Percentiles rank a stretch among this genome's conserved stretches.
phyloP scores from a whole-genome alignment of 2,797 vertebrate genomes.

The Alca torda region DNA sequence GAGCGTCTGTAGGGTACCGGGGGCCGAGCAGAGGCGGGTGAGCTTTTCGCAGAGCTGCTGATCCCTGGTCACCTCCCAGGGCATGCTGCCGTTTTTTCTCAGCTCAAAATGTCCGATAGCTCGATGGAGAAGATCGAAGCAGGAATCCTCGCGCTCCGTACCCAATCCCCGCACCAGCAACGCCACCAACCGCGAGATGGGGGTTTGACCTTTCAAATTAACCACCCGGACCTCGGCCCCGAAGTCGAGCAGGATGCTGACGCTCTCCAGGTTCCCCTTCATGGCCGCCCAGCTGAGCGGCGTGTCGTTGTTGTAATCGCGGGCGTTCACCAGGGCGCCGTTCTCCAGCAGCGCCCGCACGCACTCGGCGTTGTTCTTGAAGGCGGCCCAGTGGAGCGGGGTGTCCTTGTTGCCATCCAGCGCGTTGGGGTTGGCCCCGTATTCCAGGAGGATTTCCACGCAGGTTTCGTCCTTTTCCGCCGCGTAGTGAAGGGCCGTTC shows the following conservation, averaged over 20 bases:
- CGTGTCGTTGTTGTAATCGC: slow-evolving; percentile 94
- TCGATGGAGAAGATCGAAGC: slow-evolving; percentile 89
- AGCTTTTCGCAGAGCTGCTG: slow-evolving; percentile 89
- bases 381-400: slow-evolving; percentile 96
- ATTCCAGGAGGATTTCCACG: slow-evolving; percentile 93
- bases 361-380: slow-evolving; percentile 94
- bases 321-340: slow-evolving; percentile 86
- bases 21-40: slow-evolving; percentile 84
- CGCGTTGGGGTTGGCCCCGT: slow-evolving; percentile 89
- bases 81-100: slow-evolving; percentile 86
- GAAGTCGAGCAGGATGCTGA: slow-evolving; percentile 90
- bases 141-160: slow-evolving; percentile 91
- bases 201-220: slow-evolving; percentile 94
- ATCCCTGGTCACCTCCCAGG: slow-evolving; percentile 89
- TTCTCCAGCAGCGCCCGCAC: slow-evolving; percentile 89
- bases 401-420: slow-evolving; percentile 96
- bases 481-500: slow-evolving; percentile 94
- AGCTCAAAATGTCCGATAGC: slow-evolving; percentile 89
- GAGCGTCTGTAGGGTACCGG: slow-evolving; percentile 85
- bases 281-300: slow-evolving; percentile 97
- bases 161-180: slow-evolving; percentile 90
- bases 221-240: slow-evolving; percentile 90
- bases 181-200: slow-evolving; percentile 89
- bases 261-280: slow-evolving; percentile 96
- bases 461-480: slow-evolving; percentile 95